Evolutionary conservation across 2,113 vertebrate genomes (phyloP).

Genomic region (Hystrix cristata): DNA sequence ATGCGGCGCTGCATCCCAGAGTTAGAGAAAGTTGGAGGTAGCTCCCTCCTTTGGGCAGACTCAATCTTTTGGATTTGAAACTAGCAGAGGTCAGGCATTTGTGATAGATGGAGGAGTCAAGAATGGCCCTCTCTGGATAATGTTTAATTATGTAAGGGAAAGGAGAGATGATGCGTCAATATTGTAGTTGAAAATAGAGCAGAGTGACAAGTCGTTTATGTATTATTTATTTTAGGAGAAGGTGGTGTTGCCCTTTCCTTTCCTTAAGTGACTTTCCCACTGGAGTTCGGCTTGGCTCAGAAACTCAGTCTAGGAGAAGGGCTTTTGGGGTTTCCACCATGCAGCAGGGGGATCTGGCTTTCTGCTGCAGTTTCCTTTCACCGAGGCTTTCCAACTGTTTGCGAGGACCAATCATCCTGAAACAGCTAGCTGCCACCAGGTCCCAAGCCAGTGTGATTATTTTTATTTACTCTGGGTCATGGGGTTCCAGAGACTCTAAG

Average conservation of each 20-base stretch:
- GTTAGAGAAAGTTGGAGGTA: not conserved
- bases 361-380: not conserved
- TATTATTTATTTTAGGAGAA: not conserved
- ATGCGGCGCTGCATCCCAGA: not conserved
- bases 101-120: not conserved
- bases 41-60: not conserved
- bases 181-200: not conserved
- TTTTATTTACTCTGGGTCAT: slow-evolving; percentile 3
- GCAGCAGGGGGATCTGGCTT: not conserved
- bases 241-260: not conserved
- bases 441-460: not conserved
- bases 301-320: not conserved
- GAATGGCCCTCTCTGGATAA: not conserved
- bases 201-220: not conserved
- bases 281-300: not conserved
- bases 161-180: not conserved
- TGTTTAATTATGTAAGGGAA: not conserved
- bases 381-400: not conserved
- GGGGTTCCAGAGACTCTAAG: not conserved
- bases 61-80: not conserved
- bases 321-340: not conserved
- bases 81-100: not conserved
- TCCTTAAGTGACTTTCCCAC: not conserved
- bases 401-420: not conserved
- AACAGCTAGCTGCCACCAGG: not conserved